Evolutionary conservation across 2,797 vertebrate genomes (phyloP), one percentile per base, ranked within the genome.

Genomic region (Champsocephalus gunnari): DNA sequence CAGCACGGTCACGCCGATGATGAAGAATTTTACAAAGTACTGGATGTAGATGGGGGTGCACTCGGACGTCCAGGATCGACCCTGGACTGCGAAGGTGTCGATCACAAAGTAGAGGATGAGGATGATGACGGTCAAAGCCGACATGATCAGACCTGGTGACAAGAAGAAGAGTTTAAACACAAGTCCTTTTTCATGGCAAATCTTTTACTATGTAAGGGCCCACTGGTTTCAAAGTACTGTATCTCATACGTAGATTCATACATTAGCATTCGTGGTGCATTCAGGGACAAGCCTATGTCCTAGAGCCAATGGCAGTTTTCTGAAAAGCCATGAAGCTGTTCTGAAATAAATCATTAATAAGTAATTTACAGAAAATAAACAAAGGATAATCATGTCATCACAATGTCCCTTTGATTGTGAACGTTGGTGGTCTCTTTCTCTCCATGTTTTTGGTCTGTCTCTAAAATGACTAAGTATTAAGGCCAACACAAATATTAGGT

Each of bases 11-110:
- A 99, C 96, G 0, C 98, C 98, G 0, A 99, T 99, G 89, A 99
- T 99, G 94, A 99, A 99, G 95, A 99, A 99, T 92, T 99, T 99
- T 80, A 99, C 97, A 0, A 99, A 98, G 89, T 98, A 98, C 81
- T 99, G 97, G 87, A 99, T 95, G 92, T 99, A 99, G 84, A 99
- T 96, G 16, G 98, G 96, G 0, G 97, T 98, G 83, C 98, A 99
- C 81, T 98, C 96, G 0, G 95, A 87, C 28, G 95, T 66, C 98
- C 98, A 99, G 3, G 93, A 59, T 7, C 81, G 93, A 4, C 92
- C 85, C 80, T 97, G 93, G 55, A 99, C 79, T 51, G 89, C 96
- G 0, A 99, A 99, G 3, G 94, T 99, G 90, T 99, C 89, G 1
- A 99, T 96, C 88, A 97, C 97, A 0, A 99, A 99, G 94, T 96